Evolutionary conservation across 2,888 invertebrate genomes (phyloP).

Genomic region (Tigriopus californicus): DNA sequence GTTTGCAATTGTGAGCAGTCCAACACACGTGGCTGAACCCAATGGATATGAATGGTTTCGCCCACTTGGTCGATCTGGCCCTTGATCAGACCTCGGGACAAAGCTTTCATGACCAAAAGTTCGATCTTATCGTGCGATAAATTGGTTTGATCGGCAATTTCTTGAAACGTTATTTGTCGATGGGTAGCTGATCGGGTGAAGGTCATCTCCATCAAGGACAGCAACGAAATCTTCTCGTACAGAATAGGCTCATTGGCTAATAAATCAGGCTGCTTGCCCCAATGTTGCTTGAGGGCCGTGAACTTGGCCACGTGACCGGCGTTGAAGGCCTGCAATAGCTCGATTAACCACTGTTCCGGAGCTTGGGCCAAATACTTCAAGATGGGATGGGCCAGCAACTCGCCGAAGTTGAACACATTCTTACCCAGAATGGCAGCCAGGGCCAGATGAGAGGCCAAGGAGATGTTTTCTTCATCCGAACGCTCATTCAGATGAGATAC

Average conservation of each 20-base stretch:
- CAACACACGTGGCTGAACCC: slow-evolving; percentile 67
- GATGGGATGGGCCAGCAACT: slow-evolving; percentile 46
- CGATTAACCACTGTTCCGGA: slow-evolving; percentile 65
- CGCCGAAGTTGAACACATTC: slow-evolving; percentile 90
- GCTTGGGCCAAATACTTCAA: slow-evolving; percentile 63
- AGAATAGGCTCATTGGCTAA: slow-evolving; percentile 58
- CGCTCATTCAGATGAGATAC: slow-evolving; percentile 49
- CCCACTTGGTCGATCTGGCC: slow-evolving; percentile 78
- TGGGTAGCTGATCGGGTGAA: slow-evolving; percentile 79
- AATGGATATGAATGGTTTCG: slow-evolving; percentile 51
- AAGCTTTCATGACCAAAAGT: slow-evolving; percentile 87
- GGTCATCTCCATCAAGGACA: slow-evolving; percentile 98
- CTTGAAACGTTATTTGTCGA: slow-evolving; percentile 63
- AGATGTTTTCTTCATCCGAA: slow-evolving; percentile 42
- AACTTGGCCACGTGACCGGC: slow-evolving; percentile 58
- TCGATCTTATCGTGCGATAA: slow-evolving; percentile 42
- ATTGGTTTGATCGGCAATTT: slow-evolving; percentile 45
- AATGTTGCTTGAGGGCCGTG: slow-evolving; percentile 47
- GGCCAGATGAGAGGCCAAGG: slow-evolving; percentile 74
- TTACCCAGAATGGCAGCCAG: slow-evolving; percentile 85
- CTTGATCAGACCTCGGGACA: slow-evolving; percentile 77
- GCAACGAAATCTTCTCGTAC: slow-evolving; percentile 76
- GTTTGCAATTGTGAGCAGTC: slow-evolving; percentile 38
- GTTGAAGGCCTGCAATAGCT: slow-evolving; percentile 68
- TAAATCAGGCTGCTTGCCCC: slow-evolving; percentile 64